phyloP scores from a whole-genome alignment of 2,113 vertebrate genomes.

The Myodes glareolus region DNA sequence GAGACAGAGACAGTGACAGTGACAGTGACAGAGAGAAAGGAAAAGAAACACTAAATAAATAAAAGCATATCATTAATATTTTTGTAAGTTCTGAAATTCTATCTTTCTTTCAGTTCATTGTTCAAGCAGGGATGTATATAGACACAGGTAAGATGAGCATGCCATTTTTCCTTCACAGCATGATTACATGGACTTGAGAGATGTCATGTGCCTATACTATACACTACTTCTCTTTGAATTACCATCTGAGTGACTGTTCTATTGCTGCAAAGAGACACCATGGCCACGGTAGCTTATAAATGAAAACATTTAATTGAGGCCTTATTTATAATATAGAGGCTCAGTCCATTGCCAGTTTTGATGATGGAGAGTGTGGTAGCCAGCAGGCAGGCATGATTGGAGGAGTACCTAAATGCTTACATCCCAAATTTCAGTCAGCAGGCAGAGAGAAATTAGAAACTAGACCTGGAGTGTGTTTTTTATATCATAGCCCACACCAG shows the following conservation, averaged over 20 bases:
- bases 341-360: neutral
- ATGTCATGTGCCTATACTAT: neutral
- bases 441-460: neutral
- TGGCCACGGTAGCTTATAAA: neutral
- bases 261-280: neutral
- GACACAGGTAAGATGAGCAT: neutral
- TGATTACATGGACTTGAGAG: neutral
- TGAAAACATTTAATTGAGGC: neutral
- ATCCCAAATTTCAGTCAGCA: neutral
- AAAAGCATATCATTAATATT: neutral
- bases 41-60: neutral
- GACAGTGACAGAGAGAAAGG: too few relatives aligned
- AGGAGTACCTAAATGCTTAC: neutral
- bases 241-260: neutral
- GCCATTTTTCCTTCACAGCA: neutral
- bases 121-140: neutral
- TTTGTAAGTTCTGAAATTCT: neutral
- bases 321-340: neutral
- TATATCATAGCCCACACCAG: neutral
- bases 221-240: neutral
- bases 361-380: neutral
- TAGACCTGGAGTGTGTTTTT: too few relatives aligned
- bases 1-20: too few relatives aligned
- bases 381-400: neutral
- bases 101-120: neutral